phyloP scores from a whole-genome alignment of 1,140 invertebrate genomes.

The Dreissena polymorpha region DNA sequence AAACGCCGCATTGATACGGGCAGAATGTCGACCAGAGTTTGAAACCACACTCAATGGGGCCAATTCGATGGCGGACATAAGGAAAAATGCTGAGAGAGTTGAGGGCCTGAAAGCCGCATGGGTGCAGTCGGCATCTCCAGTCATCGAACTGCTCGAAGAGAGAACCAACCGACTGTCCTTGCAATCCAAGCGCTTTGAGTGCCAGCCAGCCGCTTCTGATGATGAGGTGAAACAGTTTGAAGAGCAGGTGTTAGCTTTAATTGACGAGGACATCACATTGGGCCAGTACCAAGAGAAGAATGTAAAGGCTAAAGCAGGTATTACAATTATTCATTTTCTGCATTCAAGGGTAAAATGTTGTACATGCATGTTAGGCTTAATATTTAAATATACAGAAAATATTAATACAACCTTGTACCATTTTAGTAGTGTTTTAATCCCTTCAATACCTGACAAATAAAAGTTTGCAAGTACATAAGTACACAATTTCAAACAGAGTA shows the following conservation, averaged over 20 bases:
- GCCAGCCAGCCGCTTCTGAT: constrained; percentile 11
- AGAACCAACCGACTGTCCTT: constrained; percentile 30
- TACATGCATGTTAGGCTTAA: no score
- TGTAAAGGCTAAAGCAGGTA: no score
- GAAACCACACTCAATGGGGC: constrained; percentile 46
- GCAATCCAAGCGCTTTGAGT: constrained; percentile 28
- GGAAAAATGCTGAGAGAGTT: constrained; percentile 52
- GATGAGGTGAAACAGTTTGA: constrained; percentile 41
- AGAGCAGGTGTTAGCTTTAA: not conserved
- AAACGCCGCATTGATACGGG: constrained; percentile 41
- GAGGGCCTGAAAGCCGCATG: constrained; percentile 24
- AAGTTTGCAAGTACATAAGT: no score
- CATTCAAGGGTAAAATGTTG: no score
- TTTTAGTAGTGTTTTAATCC: no score
- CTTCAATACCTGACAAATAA: no score
- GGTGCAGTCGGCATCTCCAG: constrained; percentile 23
- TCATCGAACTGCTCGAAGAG: constrained; percentile 30
- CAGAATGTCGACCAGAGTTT: constrained; percentile 24
- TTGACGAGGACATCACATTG: constrained; percentile 16
- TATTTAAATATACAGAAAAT: no score
- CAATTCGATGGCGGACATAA: constrained; percentile 45
- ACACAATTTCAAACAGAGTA: no score
- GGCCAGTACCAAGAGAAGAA: no score
- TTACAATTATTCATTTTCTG: no score
- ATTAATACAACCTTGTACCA: no score